Conservation (phyloP, 2,888 invertebrate species). For the Ctena decussata region DNA sequence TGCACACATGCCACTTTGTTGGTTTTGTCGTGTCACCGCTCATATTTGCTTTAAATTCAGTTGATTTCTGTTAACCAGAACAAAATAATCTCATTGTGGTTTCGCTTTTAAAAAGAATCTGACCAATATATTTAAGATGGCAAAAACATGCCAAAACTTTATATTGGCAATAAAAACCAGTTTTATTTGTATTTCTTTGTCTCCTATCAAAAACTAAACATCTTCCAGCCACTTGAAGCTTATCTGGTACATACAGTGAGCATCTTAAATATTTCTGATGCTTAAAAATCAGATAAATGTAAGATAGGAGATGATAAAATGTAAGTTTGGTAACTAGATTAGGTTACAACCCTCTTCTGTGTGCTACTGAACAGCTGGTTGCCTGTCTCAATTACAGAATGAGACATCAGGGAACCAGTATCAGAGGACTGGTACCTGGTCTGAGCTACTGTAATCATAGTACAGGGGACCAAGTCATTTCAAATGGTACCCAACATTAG, state of each 20-base stretch:
- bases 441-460: too few relatives aligned
- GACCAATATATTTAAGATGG: too few relatives aligned
- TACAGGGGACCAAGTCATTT: too few relatives aligned
- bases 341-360: neutral
- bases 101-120: too few relatives aligned
- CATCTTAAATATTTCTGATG: neutral
- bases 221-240: neutral
- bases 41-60: too few relatives aligned
- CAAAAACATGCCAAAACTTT: too few relatives aligned
- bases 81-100: too few relatives aligned
- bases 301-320: neutral
- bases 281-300: neutral
- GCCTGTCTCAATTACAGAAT: neutral
- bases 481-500: too few relatives aligned
- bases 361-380: neutral
- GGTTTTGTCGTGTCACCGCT: too few relatives aligned
- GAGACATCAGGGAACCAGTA: neutral
- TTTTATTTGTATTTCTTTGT: neutral
- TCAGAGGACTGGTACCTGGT: neutral
- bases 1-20: too few relatives aligned
- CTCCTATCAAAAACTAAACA: conserved; percentile 1
- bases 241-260: neutral
- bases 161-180: too few relatives aligned
- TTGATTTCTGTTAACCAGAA: too few relatives aligned
- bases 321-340: neutral